phyloP scores from a whole-genome alignment of 2,888 invertebrate genomes.

The Cantharis nigra region DNA sequence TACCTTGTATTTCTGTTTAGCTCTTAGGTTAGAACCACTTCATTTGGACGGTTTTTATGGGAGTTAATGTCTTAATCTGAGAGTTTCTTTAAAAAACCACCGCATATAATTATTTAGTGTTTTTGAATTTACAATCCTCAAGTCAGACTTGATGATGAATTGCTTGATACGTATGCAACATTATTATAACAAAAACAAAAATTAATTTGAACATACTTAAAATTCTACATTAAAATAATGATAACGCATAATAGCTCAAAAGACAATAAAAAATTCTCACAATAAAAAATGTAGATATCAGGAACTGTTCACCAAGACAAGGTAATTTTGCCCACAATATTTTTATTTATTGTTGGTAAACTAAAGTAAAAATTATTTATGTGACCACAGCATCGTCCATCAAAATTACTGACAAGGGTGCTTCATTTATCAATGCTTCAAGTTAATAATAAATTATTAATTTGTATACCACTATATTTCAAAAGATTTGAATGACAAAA shows the following conservation, averaged over 20 bases:
- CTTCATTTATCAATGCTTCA: neutral
- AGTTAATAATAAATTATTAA: neutral
- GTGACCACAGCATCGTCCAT: neutral
- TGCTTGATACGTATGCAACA: neutral
- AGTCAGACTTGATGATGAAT: neutral
- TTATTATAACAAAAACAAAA: neutral
- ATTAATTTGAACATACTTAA: neutral
- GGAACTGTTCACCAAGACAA: neutral
- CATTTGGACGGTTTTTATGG: too few species aligned
- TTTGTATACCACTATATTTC: neutral
- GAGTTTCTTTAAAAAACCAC: too few species aligned
- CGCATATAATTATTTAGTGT: too few species aligned
- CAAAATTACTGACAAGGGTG: neutral
- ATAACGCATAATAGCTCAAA: neutral
- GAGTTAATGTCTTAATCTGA: too few species aligned
- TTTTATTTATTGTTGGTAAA: neutral
- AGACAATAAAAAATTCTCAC: neutral
- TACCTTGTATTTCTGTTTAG: too few species aligned
- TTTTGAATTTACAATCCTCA: too few species aligned
- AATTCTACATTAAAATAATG: neutral
- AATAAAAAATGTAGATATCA: neutral
- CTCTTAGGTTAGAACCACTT: too few species aligned
- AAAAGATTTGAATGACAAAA: neutral
- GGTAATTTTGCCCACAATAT: neutral
- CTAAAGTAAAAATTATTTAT: neutral